Base-by-base conservation (phyloP, 2,888 invertebrate genomes). In the Andrena hattorfiana region DNA sequence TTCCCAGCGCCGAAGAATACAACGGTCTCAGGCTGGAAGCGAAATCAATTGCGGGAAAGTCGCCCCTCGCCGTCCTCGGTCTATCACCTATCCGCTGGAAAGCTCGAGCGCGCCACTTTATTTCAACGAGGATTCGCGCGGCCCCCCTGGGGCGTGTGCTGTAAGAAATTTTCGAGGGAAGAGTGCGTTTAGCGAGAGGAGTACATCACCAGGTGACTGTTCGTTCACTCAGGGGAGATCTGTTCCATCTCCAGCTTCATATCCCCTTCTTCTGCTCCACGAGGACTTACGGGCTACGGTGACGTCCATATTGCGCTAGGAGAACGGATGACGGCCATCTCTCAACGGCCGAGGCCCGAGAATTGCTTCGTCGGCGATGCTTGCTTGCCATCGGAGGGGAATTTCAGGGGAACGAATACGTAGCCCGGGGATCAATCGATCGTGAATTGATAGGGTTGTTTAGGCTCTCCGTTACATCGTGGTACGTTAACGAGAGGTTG, bases 301-400 rank as follows among this genome's bases (percentile, higher is more conserved):
- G 72, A 72, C 73, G 71, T 56, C 77, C 75, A 77, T 81, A 81
- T 72, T 75, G 64, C 68, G 67, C 63, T 69, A 66, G 56, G 63
- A 68, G 68, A 77, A 77, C 77, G 73, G 68, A 77, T 72, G 77
- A 59, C 73, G 54, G 56, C 77, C 77, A 81, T 81, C 69, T 81
- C 73, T 81, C 77, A 77, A 49, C 67, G 59, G 66, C 28, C 35
- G 32, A 48, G 59, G 42, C 51, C 54, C 73, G 69, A 32, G 68
- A 69, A 81, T 70, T 73, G 77, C 51, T 54, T 35, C 60, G 71
- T 49, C 60, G 66, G 20, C 60, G 30, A 51, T 60, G 59, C 51
- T 71, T 72, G 76, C 76, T 67, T 68, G 71, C 67, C 67, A 81
- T 77, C 76, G 56, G 48, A 20, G 26, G 62, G 60, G 71, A 66